Evolutionary conservation across 2,113 vertebrate species (phyloP).

Genomic region (Antechinus flavipes): DNA sequence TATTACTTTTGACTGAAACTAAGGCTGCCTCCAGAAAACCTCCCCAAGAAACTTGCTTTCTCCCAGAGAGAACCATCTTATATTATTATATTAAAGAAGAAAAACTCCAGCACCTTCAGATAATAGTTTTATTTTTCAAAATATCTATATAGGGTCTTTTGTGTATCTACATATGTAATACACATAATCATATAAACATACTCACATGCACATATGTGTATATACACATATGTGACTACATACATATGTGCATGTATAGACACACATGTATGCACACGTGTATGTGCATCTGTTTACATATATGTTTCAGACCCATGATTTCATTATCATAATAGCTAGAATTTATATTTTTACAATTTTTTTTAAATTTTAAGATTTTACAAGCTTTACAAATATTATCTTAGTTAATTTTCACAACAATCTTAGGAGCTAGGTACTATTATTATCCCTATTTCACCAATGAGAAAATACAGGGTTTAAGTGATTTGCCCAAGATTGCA

Average conservation of each 20-base stretch:
- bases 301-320: not conserved
- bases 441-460: not conserved
- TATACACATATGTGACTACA: no score
- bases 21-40: no score
- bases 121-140: not conserved
- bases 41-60: no score
- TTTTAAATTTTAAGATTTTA: not conserved
- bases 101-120: no score
- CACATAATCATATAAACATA: not conserved
- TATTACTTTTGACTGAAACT: no score
- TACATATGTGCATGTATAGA: no score
- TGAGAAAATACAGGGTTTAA: not conserved
- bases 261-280: no score
- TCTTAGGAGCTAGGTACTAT: not conserved
- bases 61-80: no score
- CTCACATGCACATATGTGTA: no score
- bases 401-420: not conserved
- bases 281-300: no score
- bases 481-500: not conserved
- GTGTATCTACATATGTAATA: not conserved
- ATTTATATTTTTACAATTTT: no score
- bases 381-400: not conserved
- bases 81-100: no score
- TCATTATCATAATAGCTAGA: not conserved
- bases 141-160: not conserved